phyloP scores from a whole-genome alignment of 2,888 invertebrate species.

The Limnephilus auricula region DNA sequence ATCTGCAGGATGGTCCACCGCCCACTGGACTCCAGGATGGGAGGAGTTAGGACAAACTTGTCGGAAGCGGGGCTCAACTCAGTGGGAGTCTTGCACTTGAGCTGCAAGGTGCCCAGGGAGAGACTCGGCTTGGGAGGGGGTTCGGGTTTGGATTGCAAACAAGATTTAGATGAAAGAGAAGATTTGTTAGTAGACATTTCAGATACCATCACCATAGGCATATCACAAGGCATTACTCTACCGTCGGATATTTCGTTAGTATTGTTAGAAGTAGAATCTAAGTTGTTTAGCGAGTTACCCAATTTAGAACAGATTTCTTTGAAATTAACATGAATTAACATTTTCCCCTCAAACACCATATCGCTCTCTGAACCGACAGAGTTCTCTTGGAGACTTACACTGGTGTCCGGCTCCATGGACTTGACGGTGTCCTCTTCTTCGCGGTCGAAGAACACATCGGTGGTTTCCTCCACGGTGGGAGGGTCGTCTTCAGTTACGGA shows the following conservation, averaged over 20 bases:
- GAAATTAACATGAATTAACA: constrained; percentile 77
- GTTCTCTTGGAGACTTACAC: constrained; percentile 78
- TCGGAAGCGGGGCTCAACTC: constrained; percentile 49
- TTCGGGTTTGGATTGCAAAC: constrained; percentile 55
- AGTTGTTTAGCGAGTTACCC: constrained; percentile 71
- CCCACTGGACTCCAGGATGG: constrained; percentile 72
- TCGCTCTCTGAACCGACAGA: constrained; percentile 76
- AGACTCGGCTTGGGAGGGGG: constrained; percentile 29
- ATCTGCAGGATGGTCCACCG: constrained; percentile 77
- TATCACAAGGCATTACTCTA: constrained; percentile 70
- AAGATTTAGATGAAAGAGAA: constrained; percentile 51
- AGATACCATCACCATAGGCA: constrained; percentile 79
- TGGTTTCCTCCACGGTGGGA: constrained; percentile 71
- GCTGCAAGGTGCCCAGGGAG: constrained; percentile 34
- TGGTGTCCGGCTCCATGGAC: constrained; percentile 77
- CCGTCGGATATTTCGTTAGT: constrained; percentile 70
- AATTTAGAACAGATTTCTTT: constrained; percentile 73
- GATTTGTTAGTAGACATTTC: constrained; percentile 74
- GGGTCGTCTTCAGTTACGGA: constrained; percentile 63
- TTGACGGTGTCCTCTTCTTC: constrained; percentile 77
- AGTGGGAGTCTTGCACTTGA: constrained; percentile 50
- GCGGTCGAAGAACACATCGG: constrained; percentile 77
- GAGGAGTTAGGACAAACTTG: constrained; percentile 61
- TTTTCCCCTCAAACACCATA: constrained; percentile 78
- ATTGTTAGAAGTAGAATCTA: constrained; percentile 73